Evolutionary conservation across 2,888 invertebrate species (phyloP).

Genomic region (Plagodis pulveraria): DNA sequence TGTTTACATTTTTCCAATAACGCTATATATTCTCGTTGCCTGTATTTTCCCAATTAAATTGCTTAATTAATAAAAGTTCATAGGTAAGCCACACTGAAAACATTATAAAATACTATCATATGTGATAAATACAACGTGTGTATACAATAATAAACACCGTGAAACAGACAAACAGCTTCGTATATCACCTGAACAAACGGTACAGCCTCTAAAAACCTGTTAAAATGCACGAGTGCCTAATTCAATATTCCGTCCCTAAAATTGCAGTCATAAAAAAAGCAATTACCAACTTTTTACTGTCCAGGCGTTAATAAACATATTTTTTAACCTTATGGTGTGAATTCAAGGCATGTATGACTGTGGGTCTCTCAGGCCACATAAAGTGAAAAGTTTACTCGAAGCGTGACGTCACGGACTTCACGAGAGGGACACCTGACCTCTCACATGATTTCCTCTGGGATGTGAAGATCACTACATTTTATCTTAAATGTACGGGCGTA

Average conservation of each 20-base stretch:
- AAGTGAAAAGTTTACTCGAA: slow-evolving; percentile 1
- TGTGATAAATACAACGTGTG: too few species aligned
- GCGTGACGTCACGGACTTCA: slow-evolving; percentile 10
- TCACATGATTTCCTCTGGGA: slow-evolving; percentile 35
- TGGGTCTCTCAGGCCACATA: slow-evolving; percentile 5
- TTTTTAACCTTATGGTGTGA: slow-evolving; percentile 4
- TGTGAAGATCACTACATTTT: slow-evolving; percentile 7
- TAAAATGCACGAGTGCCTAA: slow-evolving; percentile 3
- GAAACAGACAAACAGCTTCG: too few species aligned
- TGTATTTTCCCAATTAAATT: too few species aligned
- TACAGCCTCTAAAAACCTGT: background rate
- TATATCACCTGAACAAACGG: too few species aligned
- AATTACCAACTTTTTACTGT: slow-evolving; percentile 12
- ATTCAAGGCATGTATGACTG: slow-evolving; percentile 6
- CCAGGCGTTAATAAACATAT: slow-evolving; percentile 10
- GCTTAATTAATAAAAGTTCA: too few species aligned
- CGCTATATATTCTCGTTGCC: too few species aligned
- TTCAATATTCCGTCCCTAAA: slow-evolving; percentile 8
- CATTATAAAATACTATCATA: too few species aligned
- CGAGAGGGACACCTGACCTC: slow-evolving; percentile 29
- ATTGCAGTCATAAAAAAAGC: slow-evolving; percentile 11
- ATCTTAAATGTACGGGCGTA: slow-evolving; percentile 2
- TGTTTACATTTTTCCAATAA: too few species aligned
- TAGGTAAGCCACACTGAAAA: too few species aligned
- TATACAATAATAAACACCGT: too few species aligned